Evolutionary conservation across 1,140 invertebrate genomes (phyloP).

Genomic region (Cylas formicarius): DNA sequence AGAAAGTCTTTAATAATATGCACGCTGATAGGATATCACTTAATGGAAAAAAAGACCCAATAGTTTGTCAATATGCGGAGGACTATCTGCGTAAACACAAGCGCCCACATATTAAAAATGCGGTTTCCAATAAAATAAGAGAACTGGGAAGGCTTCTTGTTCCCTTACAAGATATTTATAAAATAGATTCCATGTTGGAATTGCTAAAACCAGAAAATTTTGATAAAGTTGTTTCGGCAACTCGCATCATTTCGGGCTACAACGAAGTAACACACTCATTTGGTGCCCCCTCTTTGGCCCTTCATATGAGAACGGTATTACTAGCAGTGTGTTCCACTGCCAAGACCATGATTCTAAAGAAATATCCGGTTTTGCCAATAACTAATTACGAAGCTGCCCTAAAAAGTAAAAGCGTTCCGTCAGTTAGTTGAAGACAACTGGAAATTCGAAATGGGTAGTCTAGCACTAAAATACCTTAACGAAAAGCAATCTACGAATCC

Average conservation of each 20-base stretch:
- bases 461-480: conserved; percentile 21
- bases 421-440: conserved; percentile 14
- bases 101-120: conserved; percentile 16
- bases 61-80: conserved; percentile 20
- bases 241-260: no score
- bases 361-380: conserved; percentile 16
- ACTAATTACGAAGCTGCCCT: conserved; percentile 14
- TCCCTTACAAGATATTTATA: conserved; percentile 9
- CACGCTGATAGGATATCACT: conserved; percentile 16
- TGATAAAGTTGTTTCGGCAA: conserved; percentile 18
- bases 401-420: conserved; percentile 18
- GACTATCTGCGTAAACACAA: conserved; percentile 21
- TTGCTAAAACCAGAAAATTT: conserved; percentile 18
- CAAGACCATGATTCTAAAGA: no score
- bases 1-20: no score
- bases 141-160: conserved; percentile 19
- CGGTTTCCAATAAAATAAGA: conserved; percentile 21
- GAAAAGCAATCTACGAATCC: conserved; percentile 13
- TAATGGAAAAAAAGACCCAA: conserved; percentile 14
- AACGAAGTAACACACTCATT: no score
- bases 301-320: conserved; percentile 17
- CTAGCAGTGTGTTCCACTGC: no score
- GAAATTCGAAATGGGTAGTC: conserved; percentile 21
- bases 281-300: conserved; percentile 19
- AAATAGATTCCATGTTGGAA: not conserved